Conservation (phyloP, 35 echinoderm and acorn worm species). For the Chiridota heheva region DNA sequence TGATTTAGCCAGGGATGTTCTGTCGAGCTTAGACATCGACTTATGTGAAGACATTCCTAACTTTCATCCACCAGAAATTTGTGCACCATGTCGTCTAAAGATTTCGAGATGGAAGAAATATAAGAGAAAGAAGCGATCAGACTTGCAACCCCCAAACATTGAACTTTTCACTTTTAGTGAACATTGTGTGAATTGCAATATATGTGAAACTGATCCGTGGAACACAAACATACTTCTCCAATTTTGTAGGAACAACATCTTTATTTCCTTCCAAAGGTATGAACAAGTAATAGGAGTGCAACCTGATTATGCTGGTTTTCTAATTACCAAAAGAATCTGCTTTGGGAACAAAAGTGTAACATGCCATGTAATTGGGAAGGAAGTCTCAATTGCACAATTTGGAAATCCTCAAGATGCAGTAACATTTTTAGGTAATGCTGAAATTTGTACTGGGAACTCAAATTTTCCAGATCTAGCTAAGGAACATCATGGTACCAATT, state of each 20-base stretch:
- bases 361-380: constrained; percentile 14
- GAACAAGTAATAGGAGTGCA: not conserved
- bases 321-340: not conserved
- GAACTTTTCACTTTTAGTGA: not conserved
- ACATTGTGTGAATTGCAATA: not conserved
- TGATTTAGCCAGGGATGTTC: too few relatives aligned
- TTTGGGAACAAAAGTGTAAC: not conserved
- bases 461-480: constrained; percentile 14
- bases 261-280: not conserved
- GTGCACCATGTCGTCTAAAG: constrained; percentile 37
- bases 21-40: too few relatives aligned
- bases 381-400: not conserved
- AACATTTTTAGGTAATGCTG: not conserved
- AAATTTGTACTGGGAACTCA: constrained; percentile 35
- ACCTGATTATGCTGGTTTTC: not conserved
- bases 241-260: not conserved
- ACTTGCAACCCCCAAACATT: constrained; percentile 17
- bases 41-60: constrained; percentile 8
- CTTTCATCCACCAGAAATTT: constrained; percentile 44
- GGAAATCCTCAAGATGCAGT: not conserved
- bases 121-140: not conserved
- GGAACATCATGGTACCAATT: not conserved
- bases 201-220: not conserved
- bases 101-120: constrained; percentile 21
- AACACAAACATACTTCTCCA: not conserved